Evolutionary conservation across 2,797 vertebrate species (phyloP).

Genomic region (Scyliorhinus canicula): DNA sequence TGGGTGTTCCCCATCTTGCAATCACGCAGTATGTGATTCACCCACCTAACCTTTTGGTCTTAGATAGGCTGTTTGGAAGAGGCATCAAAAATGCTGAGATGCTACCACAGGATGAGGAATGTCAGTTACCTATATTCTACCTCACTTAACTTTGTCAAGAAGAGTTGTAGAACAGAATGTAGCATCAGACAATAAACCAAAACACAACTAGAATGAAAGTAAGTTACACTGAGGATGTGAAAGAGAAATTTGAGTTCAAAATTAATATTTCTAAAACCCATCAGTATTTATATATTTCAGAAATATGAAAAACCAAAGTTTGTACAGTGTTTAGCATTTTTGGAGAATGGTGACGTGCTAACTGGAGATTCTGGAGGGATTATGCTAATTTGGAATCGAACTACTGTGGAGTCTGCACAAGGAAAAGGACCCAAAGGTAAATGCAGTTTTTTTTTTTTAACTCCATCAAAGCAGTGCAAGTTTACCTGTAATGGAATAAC

Average conservation of each 20-base stretch:
- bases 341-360: conserved; percentile 85
- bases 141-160: neutral
- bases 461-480: neutral
- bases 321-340: conserved; percentile 86
- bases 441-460: neutral
- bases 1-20: neutral
- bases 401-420: conserved; percentile 71
- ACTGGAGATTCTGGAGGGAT: conserved; percentile 90
- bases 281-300: conserved; percentile 56
- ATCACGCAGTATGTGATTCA: neutral
- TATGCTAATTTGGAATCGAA: conserved; percentile 86
- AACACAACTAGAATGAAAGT: neutral
- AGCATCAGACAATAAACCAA: neutral
- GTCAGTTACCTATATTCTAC: neutral
- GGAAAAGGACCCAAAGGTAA: conserved; percentile 89
- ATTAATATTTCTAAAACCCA: neutral
- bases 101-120: neutral
- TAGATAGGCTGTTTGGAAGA: neutral
- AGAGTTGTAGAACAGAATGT: neutral
- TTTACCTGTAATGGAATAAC: neutral
- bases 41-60: neutral
- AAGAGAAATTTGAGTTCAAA: neutral
- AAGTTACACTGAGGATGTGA: neutral
- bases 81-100: neutral
- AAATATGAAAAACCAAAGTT: conserved; percentile 98